These are phyloP conservation scores for Caenorhabditis inopinata DNA, from an alignment of 1,140 invertebrate species.

Conservation along the genomic window DNA sequence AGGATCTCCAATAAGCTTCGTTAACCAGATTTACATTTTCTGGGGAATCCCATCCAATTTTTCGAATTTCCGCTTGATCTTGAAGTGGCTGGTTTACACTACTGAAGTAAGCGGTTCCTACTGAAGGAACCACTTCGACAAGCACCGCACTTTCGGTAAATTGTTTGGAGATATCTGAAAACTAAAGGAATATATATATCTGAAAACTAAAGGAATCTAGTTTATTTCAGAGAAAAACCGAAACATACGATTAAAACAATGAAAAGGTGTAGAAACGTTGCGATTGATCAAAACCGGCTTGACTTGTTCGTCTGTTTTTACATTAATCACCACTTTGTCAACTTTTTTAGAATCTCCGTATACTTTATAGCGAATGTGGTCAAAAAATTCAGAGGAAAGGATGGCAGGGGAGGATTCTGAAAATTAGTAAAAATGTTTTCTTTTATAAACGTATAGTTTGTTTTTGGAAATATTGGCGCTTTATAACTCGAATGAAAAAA, in stretches of 20 bases:
- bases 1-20: constrained; percentile 30
- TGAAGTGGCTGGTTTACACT: not conserved
- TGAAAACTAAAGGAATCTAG: too few relatives aligned
- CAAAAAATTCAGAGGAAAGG: constrained; percentile 19
- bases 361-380: not conserved
- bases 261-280: not conserved
- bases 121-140: not conserved
- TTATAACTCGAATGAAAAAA: too few relatives aligned
- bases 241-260: constrained; percentile 21
- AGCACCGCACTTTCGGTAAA: not conserved
- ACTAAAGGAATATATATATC: not conserved
- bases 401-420: not conserved
- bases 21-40: not conserved
- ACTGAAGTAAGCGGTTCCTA: not conserved
- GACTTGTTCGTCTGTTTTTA: not conserved
- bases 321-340: constrained; percentile 17
- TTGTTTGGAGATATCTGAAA: constrained; percentile 3
- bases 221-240: too few relatives aligned
- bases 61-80: not conserved
- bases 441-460: not conserved
- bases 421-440: not conserved
- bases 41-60: not conserved
- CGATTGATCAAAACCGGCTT: not conserved
- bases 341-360: constrained; percentile 3
- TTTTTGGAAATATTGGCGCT: not conserved